Percentiles rank a stretch among this genome's conserved stretches.
Evolutionary conservation across 2,797 vertebrate species (phyloP).

Genomic region (Borostomias antarcticus): DNA sequence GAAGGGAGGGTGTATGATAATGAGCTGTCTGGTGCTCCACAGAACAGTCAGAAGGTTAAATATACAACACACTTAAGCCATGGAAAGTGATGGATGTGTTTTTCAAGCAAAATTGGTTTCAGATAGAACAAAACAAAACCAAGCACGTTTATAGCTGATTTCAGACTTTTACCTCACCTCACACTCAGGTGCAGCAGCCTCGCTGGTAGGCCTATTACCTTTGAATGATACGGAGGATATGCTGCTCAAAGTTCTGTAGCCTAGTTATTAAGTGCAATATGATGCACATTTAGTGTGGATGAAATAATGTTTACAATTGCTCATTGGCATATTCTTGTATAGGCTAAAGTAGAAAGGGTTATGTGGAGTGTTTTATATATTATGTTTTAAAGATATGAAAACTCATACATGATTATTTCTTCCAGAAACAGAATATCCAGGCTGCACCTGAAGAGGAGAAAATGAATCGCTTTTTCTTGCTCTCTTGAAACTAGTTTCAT

Average conservation of each 20-base stretch:
- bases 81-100: too few relatives aligned
- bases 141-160: too few relatives aligned
- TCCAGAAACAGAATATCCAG: slow-evolving; percentile 38
- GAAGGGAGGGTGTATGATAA: too few relatives aligned
- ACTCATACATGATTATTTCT: slow-evolving; percentile 20
- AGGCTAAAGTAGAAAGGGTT: background rate
- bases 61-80: too few relatives aligned
- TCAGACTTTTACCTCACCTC: background rate
- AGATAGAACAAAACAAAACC: background rate
- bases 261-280: background rate
- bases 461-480: background rate
- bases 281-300: too few relatives aligned
- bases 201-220: too few relatives aligned
- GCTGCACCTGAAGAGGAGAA: background rate
- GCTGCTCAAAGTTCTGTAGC: background rate
- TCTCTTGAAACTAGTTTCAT: background rate
- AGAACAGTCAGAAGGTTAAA: too few relatives aligned
- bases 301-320: background rate
- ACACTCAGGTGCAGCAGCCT: background rate
- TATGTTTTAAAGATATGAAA: background rate
- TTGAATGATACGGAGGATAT: too few relatives aligned
- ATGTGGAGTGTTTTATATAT: background rate
- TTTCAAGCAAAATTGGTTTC: too few relatives aligned
- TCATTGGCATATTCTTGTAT: background rate
- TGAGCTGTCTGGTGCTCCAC: too few relatives aligned